Percentiles rank a stretch among this genome's conserved stretches.
These are phyloP conservation scores for Pipa parva DNA, from an alignment of 2,113 vertebrate genomes.

Conservation along the genomic window DNA sequence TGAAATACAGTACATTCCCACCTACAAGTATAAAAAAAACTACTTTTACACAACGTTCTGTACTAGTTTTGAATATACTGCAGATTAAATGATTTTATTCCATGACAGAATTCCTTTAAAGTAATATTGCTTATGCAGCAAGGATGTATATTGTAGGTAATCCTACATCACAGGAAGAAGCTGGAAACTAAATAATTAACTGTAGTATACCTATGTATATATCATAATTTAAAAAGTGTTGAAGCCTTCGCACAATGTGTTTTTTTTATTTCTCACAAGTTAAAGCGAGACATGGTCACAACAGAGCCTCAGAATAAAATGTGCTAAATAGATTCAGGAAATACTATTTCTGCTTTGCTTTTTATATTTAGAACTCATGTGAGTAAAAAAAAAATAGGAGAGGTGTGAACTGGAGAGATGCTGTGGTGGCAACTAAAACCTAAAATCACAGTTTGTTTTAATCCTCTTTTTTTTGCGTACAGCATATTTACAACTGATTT, in stretches of 20 bases:
- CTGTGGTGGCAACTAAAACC: neutral
- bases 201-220: neutral
- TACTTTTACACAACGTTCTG: no score
- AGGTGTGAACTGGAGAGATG: slow-evolving; percentile 11
- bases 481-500: no score
- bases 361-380: slow-evolving; percentile 29
- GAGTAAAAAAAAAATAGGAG: slow-evolving; percentile 20
- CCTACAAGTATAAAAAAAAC: no score
- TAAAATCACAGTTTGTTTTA: no score
- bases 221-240: slow-evolving; percentile 8
- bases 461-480: no score
- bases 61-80: no score
- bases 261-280: slow-evolving; percentile 34
- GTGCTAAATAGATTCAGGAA: slow-evolving; percentile 29
- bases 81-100: no score
- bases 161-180: neutral
- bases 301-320: slow-evolving; percentile 17
- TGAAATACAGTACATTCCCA: no score
- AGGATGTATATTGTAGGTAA: neutral
- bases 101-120: no score
- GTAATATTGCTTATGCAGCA: no score
- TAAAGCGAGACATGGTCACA: slow-evolving; percentile 25
- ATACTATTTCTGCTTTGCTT: slow-evolving; percentile 29
- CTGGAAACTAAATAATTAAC: neutral
- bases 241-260: slow-evolving; percentile 16